A percentile compares a stretch with the other conserved stretches of the same genome.
Conservation (phyloP, 2,113 vertebrate genomes). For the Epinephelus cyanopodus region DNA sequence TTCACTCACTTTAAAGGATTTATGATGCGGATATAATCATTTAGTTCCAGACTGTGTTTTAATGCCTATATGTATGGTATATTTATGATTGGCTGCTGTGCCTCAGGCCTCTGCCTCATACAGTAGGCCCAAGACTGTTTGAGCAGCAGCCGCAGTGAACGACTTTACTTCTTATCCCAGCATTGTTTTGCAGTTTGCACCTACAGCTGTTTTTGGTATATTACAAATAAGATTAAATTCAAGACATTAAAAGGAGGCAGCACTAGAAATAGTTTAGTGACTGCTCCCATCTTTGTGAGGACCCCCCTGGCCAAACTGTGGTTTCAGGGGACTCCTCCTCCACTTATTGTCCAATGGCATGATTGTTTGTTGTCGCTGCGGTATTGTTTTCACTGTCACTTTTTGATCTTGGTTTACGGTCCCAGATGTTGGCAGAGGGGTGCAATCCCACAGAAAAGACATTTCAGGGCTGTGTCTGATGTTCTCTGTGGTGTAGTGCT, state of each 20-base stretch:
- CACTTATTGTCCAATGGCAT: slow-evolving; percentile 51
- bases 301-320: slow-evolving; percentile 33
- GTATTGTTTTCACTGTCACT: slow-evolving; percentile 68
- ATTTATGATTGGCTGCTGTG: slow-evolving; percentile 44
- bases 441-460: slow-evolving; percentile 63
- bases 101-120: slow-evolving; percentile 5
- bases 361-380: slow-evolving; percentile 71
- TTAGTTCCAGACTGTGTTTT: slow-evolving; percentile 56
- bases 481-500: slow-evolving; percentile 56
- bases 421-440: slow-evolving; percentile 77
- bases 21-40: slow-evolving; percentile 58
- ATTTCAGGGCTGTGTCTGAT: slow-evolving; percentile 51
- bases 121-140: not conserved
- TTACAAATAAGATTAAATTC: slow-evolving; percentile 29
- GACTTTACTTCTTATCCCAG: not conserved
- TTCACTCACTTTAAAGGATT: slow-evolving; percentile 58
- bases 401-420: slow-evolving; percentile 75
- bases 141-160: slow-evolving; percentile 22
- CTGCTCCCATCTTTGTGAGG: slow-evolving; percentile 22
- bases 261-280: slow-evolving; percentile 18
- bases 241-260: slow-evolving; percentile 24
- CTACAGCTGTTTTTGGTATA: slow-evolving; percentile 7
- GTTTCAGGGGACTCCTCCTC: slow-evolving; percentile 31
- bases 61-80: slow-evolving; percentile 32
- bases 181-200: slow-evolving; percentile 18